Evolutionary conservation across 2,113 vertebrate genomes (phyloP), one percentile per base, ranked within the genome.

Genomic region (Taurulus bubalis): DNA sequence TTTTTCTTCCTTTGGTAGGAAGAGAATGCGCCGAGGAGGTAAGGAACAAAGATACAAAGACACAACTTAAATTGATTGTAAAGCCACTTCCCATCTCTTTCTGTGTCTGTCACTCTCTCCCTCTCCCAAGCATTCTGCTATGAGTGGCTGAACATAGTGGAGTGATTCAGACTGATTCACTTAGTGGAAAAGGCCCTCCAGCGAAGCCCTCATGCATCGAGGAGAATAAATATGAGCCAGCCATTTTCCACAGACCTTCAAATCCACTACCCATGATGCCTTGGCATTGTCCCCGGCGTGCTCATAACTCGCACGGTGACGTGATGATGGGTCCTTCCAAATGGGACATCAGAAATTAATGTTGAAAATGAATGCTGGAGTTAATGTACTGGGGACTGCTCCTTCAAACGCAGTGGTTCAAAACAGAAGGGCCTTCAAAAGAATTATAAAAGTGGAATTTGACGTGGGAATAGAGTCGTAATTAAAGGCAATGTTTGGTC

Each of bases 151-250:
- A 87, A 79, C 90, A 87, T 28, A 79, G 82, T 74, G 72, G 82
- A 89, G 81, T 90, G 91, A 93, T 91, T 90, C 87, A 83, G 67
- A 47, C 76, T 90, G 90, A 92, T 92, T 93, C 88, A 89, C 79
- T 93, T 80, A 84, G 85, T 71, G 82, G 82, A 77, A 88, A 89
- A 88, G 83, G 77, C 85, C 89, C 91, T 91, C 83, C 71, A 84
- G 90, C 80, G 0, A 87, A 78, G 85, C 85, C 80, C 85, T 88
- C 78, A 81, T 73, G 71, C 81, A 60, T 90, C 62, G 28, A 77
- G 32, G 38, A 77, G 86, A 86, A 71, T 81, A 87, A 90, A 87
- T 80, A 87, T 22, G 59, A 91, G 87, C 65, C 86, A 83, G 60
- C 56, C 77, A 71, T 84, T 86, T 91, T 72, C 75, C 75, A 71